Conservation (phyloP, 2,797 vertebrate species). For the Halcyon leucocephala region DNA sequence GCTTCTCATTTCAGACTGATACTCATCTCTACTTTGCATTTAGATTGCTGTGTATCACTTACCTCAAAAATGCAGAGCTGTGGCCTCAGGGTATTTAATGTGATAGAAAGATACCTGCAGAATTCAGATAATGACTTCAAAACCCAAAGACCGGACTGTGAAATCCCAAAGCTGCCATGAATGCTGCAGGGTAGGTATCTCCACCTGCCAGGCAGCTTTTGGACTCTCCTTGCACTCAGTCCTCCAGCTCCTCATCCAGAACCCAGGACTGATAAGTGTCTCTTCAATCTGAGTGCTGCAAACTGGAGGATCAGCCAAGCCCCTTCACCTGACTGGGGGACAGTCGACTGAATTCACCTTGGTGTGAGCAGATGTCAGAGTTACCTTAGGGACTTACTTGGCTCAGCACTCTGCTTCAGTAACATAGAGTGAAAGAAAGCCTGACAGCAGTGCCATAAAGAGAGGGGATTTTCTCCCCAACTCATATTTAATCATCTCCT, state of each 20-base stretch:
- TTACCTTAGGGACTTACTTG: neutral
- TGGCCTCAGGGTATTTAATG: neutral
- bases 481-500: neutral
- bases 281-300: neutral
- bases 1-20: neutral
- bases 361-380: neutral
- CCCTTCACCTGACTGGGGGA: neutral
- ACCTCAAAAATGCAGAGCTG: conserved; percentile 10
- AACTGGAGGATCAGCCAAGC: neutral
- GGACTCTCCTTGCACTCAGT: neutral
- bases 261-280: neutral
- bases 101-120: conserved; percentile 1
- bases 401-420: neutral
- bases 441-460: neutral
- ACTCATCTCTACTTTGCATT: neutral
- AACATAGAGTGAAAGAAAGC: neutral
- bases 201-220: neutral
- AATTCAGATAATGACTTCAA: neutral
- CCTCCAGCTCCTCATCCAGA: neutral
- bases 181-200: accelerated
- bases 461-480: neutral
- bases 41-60: neutral
- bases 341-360: neutral
- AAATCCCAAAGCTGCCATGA: neutral
- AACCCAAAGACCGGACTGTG: neutral